Conservation (phyloP, 2,888 invertebrate species). For the Synanthedon andrenaeformis region DNA sequence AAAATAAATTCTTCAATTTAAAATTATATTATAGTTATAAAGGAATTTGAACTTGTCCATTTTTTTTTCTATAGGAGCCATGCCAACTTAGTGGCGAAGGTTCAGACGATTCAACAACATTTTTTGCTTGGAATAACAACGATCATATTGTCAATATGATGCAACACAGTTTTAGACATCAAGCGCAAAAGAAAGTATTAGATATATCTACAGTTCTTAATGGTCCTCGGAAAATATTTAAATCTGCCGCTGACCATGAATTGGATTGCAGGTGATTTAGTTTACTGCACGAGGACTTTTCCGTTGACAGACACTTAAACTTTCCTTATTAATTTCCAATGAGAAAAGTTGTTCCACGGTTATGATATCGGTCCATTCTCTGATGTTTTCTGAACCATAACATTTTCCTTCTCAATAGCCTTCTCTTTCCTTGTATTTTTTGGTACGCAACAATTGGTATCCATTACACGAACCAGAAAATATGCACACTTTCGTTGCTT, state of each 20-base stretch:
- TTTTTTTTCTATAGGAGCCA: slow-evolving; percentile 1
- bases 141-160: slow-evolving; percentile 47
- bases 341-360: no score
- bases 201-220: slow-evolving; percentile 27
- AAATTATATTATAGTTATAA: not conserved
- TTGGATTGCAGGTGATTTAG: slow-evolving; percentile 33
- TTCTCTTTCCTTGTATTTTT: no score
- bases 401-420: no score
- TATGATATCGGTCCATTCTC: no score
- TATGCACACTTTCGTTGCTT: no score
- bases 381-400: no score
- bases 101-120: slow-evolving; percentile 9
- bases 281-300: not conserved
- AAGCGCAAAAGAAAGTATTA: slow-evolving; percentile 25
- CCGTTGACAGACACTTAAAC: no score
- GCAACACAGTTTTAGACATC: slow-evolving; percentile 59
- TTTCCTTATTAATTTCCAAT: no score
- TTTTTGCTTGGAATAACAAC: slow-evolving; percentile 67
- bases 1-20: no score
- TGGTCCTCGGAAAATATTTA: slow-evolving; percentile 34
- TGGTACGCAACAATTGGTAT: no score
- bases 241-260: slow-evolving; percentile 38
- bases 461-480: no score
- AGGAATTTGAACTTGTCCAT: not conserved
- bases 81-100: slow-evolving; percentile 9